Base-by-base conservation (phyloP, 1,140 invertebrate species). In the Lepeophtheirus salmonis region DNA sequence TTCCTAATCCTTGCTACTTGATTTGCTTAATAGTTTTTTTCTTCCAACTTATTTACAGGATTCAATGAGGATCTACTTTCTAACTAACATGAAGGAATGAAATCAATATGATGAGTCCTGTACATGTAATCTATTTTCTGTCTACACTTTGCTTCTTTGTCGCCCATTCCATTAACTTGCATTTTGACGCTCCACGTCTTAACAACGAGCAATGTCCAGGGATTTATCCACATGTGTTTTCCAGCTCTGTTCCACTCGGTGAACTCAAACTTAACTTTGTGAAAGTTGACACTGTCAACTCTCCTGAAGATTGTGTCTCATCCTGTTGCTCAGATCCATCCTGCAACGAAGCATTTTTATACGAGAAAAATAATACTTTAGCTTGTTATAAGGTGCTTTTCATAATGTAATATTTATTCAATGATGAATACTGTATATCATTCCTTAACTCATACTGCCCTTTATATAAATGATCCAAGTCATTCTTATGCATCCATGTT, bases 371-470 rank as follows among this genome's bases (percentile, higher is more conserved):
- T n/a, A 56, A 60, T 23, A 16, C 48, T n/a, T 48, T 71, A 17
- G 80, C 78, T 54, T 89, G 86, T 69, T 89, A 78, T 67, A 81
- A 83, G 71, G 77, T 85, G n/a, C n/a, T n/a, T n/a, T n/a, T n/a
- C n/a, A n/a, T n/a, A n/a, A n/a, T n/a, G n/a, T n/a, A n/a, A n/a
- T n/a, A n/a, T n/a, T n/a, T n/a, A n/a, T n/a, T n/a, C n/a, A n/a
- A n/a, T n/a, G n/a, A n/a, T n/a, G n/a, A n/a, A n/a, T n/a, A n/a
- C n/a, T n/a, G n/a, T n/a, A n/a, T n/a, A n/a, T n/a, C n/a, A n/a
- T n/a, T n/a, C n/a, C n/a, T n/a, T n/a, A n/a, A n/a, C n/a, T n/a
- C n/a, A n/a, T n/a, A n/a, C n/a, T n/a, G n/a, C n/a, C n/a, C n/a
- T n/a, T n/a, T n/a, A n/a, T n/a, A n/a, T n/a, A n/a, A n/a, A n/a